Base-by-base conservation (phyloP, 2,888 invertebrate species). In the Nebria brevicollis region DNA sequence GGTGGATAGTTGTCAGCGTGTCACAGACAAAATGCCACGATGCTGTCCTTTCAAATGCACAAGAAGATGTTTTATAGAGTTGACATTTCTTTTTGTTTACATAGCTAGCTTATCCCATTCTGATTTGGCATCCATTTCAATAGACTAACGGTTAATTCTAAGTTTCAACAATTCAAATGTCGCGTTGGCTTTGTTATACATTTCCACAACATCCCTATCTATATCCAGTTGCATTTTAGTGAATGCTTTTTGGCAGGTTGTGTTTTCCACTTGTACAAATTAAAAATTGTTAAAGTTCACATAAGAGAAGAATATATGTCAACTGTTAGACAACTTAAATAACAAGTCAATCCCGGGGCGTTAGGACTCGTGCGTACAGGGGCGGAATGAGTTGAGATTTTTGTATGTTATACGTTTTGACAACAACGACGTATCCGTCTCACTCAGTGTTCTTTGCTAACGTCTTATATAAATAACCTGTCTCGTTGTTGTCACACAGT, bases 381-480 rank as follows among this genome's bases (percentile, higher is more conserved):
- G 66, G 75, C 1, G 75, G 13, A 75, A 75, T n/a, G 20, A 25
- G 7, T 68, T 10, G 26, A 25, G 20, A 26, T 68, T 11, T 68
- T 20, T 13, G 64, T 65, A 26, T 11, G 54, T 13, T 43, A 26
- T 43, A n/a, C 75, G n/a, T 42, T 20, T 54, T 75, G 26, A 41
- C 11, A 25, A 34, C 34, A 25, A 13, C n/a, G 72, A 34, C 72
- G 41, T n/a, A 1, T 34, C 10, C 10, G 73, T 54, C 15, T 65
- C 20, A 26, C 42, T 4, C 26, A 66, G 41, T 66, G 65, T 76
- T 41, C 41, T 26, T 66, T 11, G 26, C 10, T 11, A 11, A 41
- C 64, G 75, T 75, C 75, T 74, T 64, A 26, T 75, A 74, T 74
- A 74, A 74, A 74, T 74, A 74, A 74, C 74, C 74, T 74, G 74